Base-by-base conservation (phyloP, 2,797 vertebrate genomes). In the Rhinogobio ventralis region DNA sequence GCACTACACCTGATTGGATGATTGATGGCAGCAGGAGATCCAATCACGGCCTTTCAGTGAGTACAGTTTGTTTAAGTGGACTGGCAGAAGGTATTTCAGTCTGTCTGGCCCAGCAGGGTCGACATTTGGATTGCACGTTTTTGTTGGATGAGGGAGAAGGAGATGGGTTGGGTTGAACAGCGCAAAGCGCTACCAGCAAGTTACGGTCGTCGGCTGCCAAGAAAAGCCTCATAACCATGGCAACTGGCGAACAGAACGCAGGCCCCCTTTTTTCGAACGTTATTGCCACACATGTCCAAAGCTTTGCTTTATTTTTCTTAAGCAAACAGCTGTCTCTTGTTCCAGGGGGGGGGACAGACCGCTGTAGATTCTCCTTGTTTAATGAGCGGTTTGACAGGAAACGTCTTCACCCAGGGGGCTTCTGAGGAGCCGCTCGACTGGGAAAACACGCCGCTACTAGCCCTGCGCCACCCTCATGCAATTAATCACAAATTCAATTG, bases 21-120 rank as follows among this genome's bases (percentile, higher is more conserved):
- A 98, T 99, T 98, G 97, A 93, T 95, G 96, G 95, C 97, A 96
- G 96, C 95, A 85, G 97, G 98, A 95, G 95, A 95, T 96, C 95
- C 94, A 96, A 96, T 95, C 96, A 95, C 92, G 88, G 91, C 91
- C 95, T 97, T 96, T 97, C 95, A 95, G 96, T 93, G 94, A 94
- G 95, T 94, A 94, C 92, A 94, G 94, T 95, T 95, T 95, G 94
- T 95, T 96, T 96, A 96, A 96, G 94, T 94, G 94, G 95, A 97
- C 94, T 96, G 97, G 95, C 96, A 96, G 86, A 86, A 89, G 75
- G 83, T 88, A 82, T 82, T 82, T 82, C 76, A 84, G 82, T 90
- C 89, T 86, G 90, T 92, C 89, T 88, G 81, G 88, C 88, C 74
- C 90, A 88, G 90, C 88, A 83, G 87, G 87, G 11, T 79, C 42